Conservation (phyloP, 53 echinoderm and acorn worm species). For the Antedon mediterranea region DNA sequence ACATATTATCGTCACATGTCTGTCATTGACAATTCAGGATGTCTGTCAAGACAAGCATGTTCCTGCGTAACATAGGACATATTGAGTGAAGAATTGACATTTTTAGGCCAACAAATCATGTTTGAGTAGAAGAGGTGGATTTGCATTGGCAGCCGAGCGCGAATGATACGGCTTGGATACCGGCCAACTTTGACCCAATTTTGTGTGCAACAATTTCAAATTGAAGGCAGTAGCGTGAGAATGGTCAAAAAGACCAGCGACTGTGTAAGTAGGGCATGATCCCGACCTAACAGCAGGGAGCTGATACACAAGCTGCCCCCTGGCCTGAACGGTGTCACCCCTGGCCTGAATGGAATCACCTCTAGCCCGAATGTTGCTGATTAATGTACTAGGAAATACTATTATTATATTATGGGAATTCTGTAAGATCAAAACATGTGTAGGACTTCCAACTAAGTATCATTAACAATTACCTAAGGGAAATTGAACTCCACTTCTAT, state of each 20-base stretch:
- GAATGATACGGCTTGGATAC: not conserved
- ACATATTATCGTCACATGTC: no score
- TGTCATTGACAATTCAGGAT: no score
- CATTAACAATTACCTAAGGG: not conserved
- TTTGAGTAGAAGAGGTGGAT: not conserved
- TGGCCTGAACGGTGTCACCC: not conserved
- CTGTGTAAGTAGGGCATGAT: not conserved
- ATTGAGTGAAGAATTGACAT: not conserved
- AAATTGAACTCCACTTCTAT: not conserved
- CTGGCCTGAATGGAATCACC: not conserved
- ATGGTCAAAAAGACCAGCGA: not conserved
- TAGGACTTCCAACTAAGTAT: not conserved
- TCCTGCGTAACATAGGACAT: not conserved
- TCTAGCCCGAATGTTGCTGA: not conserved
- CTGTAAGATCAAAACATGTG: not conserved
- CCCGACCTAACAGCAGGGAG: not conserved
- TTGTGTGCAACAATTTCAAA: not conserved
- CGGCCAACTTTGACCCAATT: not conserved
- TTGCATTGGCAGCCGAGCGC: not conserved
- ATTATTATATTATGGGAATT: not conserved
- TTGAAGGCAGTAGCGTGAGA: not conserved
- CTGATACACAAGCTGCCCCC: not conserved
- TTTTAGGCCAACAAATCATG: not conserved
- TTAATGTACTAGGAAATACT: not conserved
- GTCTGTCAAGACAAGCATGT: not conserved